Conservation (phyloP, 2,888 invertebrate genomes). For the Augiades crinisus region DNA sequence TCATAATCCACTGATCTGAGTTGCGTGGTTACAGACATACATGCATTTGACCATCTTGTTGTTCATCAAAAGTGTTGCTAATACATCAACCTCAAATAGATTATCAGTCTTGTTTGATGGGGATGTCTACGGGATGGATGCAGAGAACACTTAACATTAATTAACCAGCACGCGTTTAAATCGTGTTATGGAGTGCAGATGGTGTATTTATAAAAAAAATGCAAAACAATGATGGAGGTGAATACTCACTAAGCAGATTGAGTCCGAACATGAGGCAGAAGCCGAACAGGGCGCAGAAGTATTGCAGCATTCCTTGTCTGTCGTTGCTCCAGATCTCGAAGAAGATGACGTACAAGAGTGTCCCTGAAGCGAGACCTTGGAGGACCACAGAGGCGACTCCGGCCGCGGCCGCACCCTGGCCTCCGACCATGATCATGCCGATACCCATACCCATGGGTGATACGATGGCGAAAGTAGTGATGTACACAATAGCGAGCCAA, state of each 20-base stretch:
- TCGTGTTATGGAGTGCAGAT: neutral
- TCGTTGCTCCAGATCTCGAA: slow-evolving; percentile 91
- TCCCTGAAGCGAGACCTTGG: slow-evolving; percentile 95
- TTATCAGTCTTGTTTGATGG: too few species aligned
- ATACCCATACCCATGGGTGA: slow-evolving; percentile 91
- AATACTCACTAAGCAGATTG: slow-evolving; percentile 81
- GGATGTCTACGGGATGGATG: too few species aligned
- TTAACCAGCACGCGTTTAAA: too few species aligned
- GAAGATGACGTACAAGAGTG: slow-evolving; percentile 97
- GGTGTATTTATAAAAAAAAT: too few species aligned
- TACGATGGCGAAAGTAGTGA: slow-evolving; percentile 88
- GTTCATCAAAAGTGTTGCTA: too few species aligned
- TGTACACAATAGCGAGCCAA: slow-evolving; percentile 83
- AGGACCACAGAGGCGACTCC: slow-evolving; percentile 84
- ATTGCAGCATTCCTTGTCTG: slow-evolving; percentile 83
- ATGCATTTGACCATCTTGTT: too few species aligned
- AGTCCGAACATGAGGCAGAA: slow-evolving; percentile 88
- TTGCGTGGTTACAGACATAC: too few species aligned
- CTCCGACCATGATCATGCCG: slow-evolving; percentile 84
- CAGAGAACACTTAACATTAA: too few species aligned
- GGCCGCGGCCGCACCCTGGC: slow-evolving; percentile 78
- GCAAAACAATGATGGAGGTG: too few species aligned
- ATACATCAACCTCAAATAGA: too few species aligned
- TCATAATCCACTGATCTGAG: too few species aligned
- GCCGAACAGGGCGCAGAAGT: slow-evolving; percentile 84